A percentile compares a stretch with the other conserved stretches of the same genome.
Conservation (phyloP, 2,797 vertebrate species). For the Danio aesculapii region DNA sequence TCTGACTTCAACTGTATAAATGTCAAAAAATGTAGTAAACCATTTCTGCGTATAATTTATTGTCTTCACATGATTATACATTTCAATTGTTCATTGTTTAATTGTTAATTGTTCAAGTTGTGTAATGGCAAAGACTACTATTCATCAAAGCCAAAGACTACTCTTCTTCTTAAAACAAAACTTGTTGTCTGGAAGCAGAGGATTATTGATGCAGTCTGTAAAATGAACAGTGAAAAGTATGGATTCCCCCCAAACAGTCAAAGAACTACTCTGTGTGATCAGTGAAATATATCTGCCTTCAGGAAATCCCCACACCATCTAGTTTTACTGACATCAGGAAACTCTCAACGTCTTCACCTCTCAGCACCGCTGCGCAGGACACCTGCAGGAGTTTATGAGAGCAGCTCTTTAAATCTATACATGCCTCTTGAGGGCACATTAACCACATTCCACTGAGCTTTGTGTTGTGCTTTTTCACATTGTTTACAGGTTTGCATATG, state of each 20-base stretch:
- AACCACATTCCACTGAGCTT: background rate
- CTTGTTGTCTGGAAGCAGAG: slow-evolving; percentile 6
- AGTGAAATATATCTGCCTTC: slow-evolving; percentile 4
- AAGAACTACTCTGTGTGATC: background rate
- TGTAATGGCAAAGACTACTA: background rate
- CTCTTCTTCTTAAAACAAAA: slow-evolving; percentile 1
- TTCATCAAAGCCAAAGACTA: slow-evolving; percentile 8
- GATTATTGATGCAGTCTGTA: background rate
- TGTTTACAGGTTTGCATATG: background rate
- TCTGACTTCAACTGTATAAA: too few relatives aligned
- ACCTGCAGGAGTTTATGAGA: slow-evolving; percentile 35
- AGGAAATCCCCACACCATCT: slow-evolving; percentile 13
- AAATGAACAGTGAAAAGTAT: background rate
- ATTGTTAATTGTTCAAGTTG: background rate
- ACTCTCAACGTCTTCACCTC: background rate
- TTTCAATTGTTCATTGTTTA: background rate
- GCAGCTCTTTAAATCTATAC: background rate
- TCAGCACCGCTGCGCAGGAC: background rate
- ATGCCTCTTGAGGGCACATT: background rate
- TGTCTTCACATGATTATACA: background rate
- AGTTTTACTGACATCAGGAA: slow-evolving; percentile 19
- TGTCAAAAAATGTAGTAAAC: too few relatives aligned
- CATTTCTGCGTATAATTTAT: too few relatives aligned
- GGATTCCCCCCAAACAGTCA: background rate
- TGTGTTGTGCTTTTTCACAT: background rate